Evolutionary conservation across 2,797 vertebrate genomes (phyloP), one percentile per base, ranked within the genome.

Genomic region (Typhlichthys eigenmanni): DNA sequence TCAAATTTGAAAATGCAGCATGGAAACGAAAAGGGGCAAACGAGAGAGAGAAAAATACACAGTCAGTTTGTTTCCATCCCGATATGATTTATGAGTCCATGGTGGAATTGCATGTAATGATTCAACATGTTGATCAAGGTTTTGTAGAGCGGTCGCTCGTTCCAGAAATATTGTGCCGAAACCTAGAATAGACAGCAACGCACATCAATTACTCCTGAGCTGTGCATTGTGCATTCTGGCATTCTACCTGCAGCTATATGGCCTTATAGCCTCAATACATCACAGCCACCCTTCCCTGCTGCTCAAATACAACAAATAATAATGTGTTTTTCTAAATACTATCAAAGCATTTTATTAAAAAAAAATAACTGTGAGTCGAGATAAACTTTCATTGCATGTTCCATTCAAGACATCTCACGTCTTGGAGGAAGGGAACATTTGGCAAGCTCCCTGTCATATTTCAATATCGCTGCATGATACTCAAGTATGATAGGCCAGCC

Each of bases 401-500:
- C 79, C 60, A 45, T 68, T 38, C 38, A 65, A 75, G 65, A 62
- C 14, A 47, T 60, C 74, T 80, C 66, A 16, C 49, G 57, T 34
- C 24, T 24, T 55, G 46, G 53, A 71, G 45, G 47, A 50, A 80
- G 66, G 71, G 82, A 85, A 79, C 83, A 76, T 81, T 65, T 87
- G 82, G 87, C 87, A 86, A 71, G 82, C 66, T 58, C 54, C 67
- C 48, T 46, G 76, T 80, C 84, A 85, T 85, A 92, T 92, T 93
- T 93, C 87, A 93, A 80, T 89, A 93, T 92, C 87, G 80, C 89
- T 80, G 87, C 87, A 84, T 87, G 84, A 92, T 92, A 91, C 93
- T 87, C 83, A 84, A 89, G 79, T 80, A 16, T 59, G 86, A 89
- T 86, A 85, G 87, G 89, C 91, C 87, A 91, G 92, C 90, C 87